phyloP scores from a whole-genome alignment of 2,888 invertebrate species.

The Eilema caniola region DNA sequence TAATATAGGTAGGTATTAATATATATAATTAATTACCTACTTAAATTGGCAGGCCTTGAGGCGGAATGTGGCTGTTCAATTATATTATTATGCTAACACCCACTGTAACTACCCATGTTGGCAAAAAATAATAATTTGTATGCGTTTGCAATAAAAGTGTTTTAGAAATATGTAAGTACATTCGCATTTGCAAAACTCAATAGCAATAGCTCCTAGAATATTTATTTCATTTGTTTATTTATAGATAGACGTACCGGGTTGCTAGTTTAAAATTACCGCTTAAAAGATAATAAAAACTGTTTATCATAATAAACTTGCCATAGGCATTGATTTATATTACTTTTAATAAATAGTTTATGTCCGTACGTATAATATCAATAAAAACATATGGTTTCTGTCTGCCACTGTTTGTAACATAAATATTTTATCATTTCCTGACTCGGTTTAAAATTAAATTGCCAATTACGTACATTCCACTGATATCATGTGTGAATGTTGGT shows the following conservation, averaged over 20 bases:
- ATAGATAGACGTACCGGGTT: neutral
- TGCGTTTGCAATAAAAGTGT: too few species aligned
- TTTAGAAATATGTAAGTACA: too few species aligned
- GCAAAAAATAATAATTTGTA: too few species aligned
- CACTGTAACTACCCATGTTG: too few species aligned
- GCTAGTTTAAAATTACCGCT: neutral
- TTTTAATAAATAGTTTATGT: conserved; percentile 32
- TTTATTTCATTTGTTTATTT: neutral
- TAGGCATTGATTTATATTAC: conserved; percentile 39
- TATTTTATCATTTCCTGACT: conserved; percentile 33
- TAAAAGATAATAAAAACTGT: conserved; percentile 33
- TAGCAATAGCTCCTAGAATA: neutral
- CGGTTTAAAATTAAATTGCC: conserved; percentile 23
- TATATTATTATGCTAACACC: too few species aligned
- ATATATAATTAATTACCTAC: too few species aligned
- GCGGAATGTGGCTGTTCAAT: too few species aligned
- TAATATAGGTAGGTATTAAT: too few species aligned
- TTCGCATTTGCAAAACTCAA: too few species aligned
- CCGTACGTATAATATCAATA: conserved; percentile 36
- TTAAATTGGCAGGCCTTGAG: too few species aligned
- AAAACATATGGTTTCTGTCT: conserved; percentile 44
- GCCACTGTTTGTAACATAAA: conserved; percentile 24
- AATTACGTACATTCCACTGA: conserved; percentile 12
- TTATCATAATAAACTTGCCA: conserved; percentile 26
- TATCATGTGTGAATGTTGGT: too few species aligned